Base-by-base conservation (phyloP, 1,140 invertebrate species). In the Chironomus striatipennis region DNA sequence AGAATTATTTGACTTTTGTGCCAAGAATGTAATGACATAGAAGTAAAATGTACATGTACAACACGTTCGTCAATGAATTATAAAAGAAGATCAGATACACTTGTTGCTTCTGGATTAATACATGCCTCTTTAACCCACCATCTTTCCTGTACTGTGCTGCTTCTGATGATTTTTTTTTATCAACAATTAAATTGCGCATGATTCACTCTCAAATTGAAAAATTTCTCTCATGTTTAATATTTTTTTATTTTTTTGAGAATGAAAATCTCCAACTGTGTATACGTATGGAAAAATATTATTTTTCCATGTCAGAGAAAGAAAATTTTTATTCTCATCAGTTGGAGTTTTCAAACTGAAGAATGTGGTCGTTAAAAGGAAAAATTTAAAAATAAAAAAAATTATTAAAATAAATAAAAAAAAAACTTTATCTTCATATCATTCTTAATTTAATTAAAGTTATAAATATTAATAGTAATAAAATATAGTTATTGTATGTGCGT, bases 1-100 rank as follows among this genome's bases (percentile, higher is more conserved):
- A 10, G 79, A 84, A 24, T 75, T 89, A 15, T 87, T 84, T 78
- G 77, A 82, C 42, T 85, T 83, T 78, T 79, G 83, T n/a, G 80
- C 85, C 2, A 83, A 84, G 76, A 76, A 77, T 65, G 77, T 82
- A 17, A 43, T 83, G 12, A 76, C 78, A 6, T 73, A 18, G 10
- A 77, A 78, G 73, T 76, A 75, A 75, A 70, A 18, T 21, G 18
- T 15, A n/a, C n/a, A n/a, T 15, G 12, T n/a, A 57, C 47, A 57
- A 12, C 12, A 15, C 15, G 47, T 15, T 5, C 5, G 47, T 57
- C 9, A 57, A 57, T 57, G n/a, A 57, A 57, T 57, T 57, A n/a
- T 57, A 12, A n/a, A n/a, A 47, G 6, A 7, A 9, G 8, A 10
- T 47, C 43, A 47, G 43, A 47, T 15, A 47, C 47, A 57, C 47